These are phyloP conservation scores for Okamejei kenojei DNA, from an alignment of 2,797 vertebrate species.

Conservation along the genomic window DNA sequence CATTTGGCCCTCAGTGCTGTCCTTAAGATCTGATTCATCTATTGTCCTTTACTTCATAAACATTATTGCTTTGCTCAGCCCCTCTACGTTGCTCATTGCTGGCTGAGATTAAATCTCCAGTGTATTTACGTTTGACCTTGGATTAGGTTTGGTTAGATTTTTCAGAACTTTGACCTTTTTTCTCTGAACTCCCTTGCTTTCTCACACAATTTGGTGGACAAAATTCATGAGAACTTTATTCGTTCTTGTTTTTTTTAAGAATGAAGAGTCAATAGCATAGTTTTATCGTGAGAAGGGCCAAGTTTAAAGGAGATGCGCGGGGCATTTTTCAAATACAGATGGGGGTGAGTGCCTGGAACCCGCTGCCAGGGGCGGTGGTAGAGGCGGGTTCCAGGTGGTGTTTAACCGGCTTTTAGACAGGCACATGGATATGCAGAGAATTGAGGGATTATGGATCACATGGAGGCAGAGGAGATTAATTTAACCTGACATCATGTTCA, in stretches of 20 bases:
- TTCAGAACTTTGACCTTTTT: not conserved
- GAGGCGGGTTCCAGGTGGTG: no score
- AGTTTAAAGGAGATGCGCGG: no score
- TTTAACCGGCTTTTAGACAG: no score
- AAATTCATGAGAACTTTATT: not conserved
- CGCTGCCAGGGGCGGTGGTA: no score
- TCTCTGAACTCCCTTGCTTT: not conserved
- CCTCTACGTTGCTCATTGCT: not conserved
- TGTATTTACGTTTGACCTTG: not conserved
- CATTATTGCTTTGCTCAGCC: not conserved
- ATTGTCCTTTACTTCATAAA: not conserved
- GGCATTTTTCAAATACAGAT: no score
- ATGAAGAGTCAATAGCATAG: no score
- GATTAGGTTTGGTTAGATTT: not conserved
- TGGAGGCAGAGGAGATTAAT: no score
- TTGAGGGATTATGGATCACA: no score
- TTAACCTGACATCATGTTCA: no score
- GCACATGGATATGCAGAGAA: no score
- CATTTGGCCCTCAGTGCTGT: not conserved
- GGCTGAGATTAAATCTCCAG: not conserved
- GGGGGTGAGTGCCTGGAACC: no score
- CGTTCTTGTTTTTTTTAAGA: not conserved
- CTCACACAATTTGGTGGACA: not conserved
- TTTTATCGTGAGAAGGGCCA: no score
- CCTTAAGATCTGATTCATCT: not conserved